Evolutionary conservation across 2,113 vertebrate genomes (phyloP).

Genomic region (Stigmatopora argus): DNA sequence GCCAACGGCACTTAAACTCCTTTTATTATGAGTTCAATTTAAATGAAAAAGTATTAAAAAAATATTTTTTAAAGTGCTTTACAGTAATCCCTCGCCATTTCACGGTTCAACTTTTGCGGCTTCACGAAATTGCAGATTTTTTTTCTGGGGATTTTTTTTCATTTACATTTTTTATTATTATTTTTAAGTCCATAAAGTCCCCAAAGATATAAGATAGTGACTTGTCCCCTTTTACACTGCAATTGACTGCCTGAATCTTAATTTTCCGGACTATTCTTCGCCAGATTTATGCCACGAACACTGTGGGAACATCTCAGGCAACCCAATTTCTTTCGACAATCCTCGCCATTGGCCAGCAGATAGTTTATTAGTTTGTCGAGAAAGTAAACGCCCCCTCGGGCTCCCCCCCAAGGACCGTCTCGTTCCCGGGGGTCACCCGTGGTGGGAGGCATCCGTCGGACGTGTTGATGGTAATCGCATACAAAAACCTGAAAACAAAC

Average conservation of each 20-base stretch:
- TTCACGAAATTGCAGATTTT: too few species aligned
- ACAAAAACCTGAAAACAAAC: conserved; percentile 43
- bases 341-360: conserved; percentile 45
- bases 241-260: neutral
- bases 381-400: conserved; percentile 39
- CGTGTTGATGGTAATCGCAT: conserved; percentile 22
- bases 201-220: too few species aligned
- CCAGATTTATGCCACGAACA: neutral
- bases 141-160: too few species aligned
- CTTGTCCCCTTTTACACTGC: too few species aligned
- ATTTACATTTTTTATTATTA: too few species aligned
- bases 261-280: neutral
- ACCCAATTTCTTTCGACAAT: conserved; percentile 47
- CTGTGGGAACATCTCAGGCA: conserved; percentile 27
- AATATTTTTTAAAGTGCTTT: too few species aligned
- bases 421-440: conserved; percentile 47
- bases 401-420: conserved; percentile 33
- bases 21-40: too few species aligned
- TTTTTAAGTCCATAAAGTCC: too few species aligned
- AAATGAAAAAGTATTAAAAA: too few species aligned
- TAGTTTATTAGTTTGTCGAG: conserved; percentile 66
- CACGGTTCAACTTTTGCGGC: too few species aligned
- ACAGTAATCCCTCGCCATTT: too few species aligned
- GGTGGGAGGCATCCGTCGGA: conserved; percentile 44
- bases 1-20: too few species aligned